Evolutionary conservation across 2,113 vertebrate species (phyloP), one percentile per base, ranked within the genome.

Genomic region (Oncorhynchus tshawytscha): DNA sequence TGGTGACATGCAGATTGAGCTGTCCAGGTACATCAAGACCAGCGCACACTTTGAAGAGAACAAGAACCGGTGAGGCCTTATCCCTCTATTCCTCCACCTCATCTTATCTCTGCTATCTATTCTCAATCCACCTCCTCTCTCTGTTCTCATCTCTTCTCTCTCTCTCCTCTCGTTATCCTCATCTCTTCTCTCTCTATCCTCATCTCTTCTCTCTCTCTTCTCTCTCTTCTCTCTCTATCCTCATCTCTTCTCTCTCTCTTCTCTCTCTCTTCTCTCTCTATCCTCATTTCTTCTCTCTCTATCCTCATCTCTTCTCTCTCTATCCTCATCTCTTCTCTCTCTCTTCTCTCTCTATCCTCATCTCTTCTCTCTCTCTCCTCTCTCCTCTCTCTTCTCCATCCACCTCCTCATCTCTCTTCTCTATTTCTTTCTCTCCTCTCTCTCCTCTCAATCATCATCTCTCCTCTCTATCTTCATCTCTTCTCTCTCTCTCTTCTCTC

Each of bases 41-140:
- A 99, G 98, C 5, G 95, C 97, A 73, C 97, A 99, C 92, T 99
- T 98, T 0, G 98, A 99, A 77, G 98, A 99, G 80, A 99, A 99
- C 86, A 99, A 99, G 82, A 99, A 96, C 83, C 95, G 97, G 98
- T 99, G 89, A 91, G 93, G 20, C 64, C 18, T 7, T 20, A 7
- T n/a, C 51, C 31, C 59, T 22, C n/a, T 9, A 9, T 13, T 27
- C 12, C 22, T 15, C 64, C 1, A 0, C 16, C 64, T 15, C 11
- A 31, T 31, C 49, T n/a, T 15, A 5, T 5, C 29, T 31, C 29
- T 31, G 4, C 4, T 31, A 4, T 31, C 29, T 31, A 0, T 5
- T 1, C 4, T 1, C 7, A 3, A 31, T 25, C 29, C 45, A 6
- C 8, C 15, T 16, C 7, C 0, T 5, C 4, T 31, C 29, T 1